Evolutionary conservation across 2,888 invertebrate genomes (phyloP).

Genomic region (Pollenia angustigena): DNA sequence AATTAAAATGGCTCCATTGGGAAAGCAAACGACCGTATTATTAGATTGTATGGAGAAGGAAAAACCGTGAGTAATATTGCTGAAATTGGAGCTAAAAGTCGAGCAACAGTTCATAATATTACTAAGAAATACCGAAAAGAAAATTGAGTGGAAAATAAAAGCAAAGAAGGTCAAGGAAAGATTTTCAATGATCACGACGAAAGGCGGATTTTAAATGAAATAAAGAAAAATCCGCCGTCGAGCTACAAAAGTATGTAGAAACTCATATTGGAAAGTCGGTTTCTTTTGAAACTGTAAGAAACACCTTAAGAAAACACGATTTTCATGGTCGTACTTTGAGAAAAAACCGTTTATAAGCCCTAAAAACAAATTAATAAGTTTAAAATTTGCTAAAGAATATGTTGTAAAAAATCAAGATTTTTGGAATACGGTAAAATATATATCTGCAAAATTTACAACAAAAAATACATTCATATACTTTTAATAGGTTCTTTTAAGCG

Average conservation of each 20-base stretch:
- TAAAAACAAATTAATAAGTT: no score
- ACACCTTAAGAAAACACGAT: no score
- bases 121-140: background rate
- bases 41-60: constrained; percentile 1
- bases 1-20: constrained; percentile 9
- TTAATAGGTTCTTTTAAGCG: background rate
- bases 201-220: background rate
- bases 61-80: constrained; percentile 1
- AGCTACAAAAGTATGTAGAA: constrained; percentile 12
- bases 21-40: constrained; percentile 4
- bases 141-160: constrained; percentile 13
- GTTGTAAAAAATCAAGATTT: no score
- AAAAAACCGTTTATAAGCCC: no score
- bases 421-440: no score
- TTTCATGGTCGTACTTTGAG: no score
- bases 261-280: background rate
- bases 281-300: background rate
- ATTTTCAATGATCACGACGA: no score
- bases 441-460: background rate
- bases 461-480: background rate
- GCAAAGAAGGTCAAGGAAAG: no score
- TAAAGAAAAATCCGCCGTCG: background rate
- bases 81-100: background rate
- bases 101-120: background rate
- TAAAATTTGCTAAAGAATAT: no score